Evolutionary conservation across 2,113 vertebrate species (phyloP).

Genomic region (Piprites chloris): DNA sequence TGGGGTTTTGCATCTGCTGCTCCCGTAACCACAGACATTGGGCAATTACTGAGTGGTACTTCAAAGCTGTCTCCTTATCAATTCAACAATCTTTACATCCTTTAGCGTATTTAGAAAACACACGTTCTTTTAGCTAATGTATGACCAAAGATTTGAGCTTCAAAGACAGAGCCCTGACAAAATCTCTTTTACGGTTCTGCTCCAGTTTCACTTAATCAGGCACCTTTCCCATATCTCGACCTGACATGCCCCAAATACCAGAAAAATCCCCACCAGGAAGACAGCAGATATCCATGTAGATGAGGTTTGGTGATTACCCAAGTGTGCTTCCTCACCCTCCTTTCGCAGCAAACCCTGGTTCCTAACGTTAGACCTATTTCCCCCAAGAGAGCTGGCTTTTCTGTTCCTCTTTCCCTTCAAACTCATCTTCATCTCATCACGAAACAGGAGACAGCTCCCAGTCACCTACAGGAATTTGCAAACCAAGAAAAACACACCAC

Average conservation of each 20-base stretch:
- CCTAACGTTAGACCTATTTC: not conserved
- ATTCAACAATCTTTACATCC: not conserved
- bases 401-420: not conserved
- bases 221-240: not conserved
- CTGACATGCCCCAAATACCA: not conserved
- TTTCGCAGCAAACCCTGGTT: not conserved
- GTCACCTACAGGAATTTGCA: not conserved
- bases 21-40: not conserved
- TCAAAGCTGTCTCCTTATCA: not conserved
- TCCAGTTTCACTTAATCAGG: not conserved
- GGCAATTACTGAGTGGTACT: not conserved
- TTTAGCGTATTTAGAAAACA: not conserved
- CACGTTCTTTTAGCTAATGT: not conserved
- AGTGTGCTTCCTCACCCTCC: fast-evolving
- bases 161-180: not conserved
- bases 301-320: not conserved
- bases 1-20: fast-evolving
- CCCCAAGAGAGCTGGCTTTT: not conserved
- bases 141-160: not conserved
- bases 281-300: not conserved
- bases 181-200: not conserved
- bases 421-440: not conserved
- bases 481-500: not conserved
- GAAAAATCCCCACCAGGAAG: not conserved
- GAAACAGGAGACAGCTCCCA: not conserved